Conservation (phyloP, 2,888 invertebrate genomes). For the Caenorhabditis panamensis region DNA sequence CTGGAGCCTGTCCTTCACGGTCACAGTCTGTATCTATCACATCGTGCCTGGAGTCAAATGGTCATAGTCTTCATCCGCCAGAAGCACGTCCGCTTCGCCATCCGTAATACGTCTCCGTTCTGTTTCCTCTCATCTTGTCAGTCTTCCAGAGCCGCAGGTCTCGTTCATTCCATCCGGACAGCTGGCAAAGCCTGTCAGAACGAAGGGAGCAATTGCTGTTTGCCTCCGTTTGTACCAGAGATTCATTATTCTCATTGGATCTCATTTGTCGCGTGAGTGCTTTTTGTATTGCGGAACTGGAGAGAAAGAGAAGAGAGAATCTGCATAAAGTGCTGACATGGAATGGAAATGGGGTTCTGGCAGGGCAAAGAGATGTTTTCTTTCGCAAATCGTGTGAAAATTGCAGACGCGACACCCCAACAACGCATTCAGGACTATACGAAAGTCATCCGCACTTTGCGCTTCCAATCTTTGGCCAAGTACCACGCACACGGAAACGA, state of each 20-base stretch:
- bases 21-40: constrained; percentile 75
- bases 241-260: constrained; percentile 94
- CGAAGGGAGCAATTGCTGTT: constrained; percentile 94
- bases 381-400: background rate
- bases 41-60: constrained; percentile 79
- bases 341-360: background rate
- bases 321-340: background rate
- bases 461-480: constrained; percentile 62
- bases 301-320: background rate
- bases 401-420: constrained; percentile 73
- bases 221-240: constrained; percentile 95
- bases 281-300: background rate
- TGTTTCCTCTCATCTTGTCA: background rate
- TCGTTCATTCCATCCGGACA: constrained; percentile 73
- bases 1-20: constrained; percentile 66
- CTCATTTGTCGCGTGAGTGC: constrained; percentile 89
- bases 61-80: constrained; percentile 75
- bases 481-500: constrained; percentile 59
- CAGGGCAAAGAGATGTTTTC: too few relatives aligned
- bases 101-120: constrained; percentile 64
- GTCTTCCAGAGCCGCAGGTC: constrained; percentile 67
- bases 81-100: constrained; percentile 74
- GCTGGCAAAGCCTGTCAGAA: constrained; percentile 83
- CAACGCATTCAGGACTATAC: constrained; percentile 76
- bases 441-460: constrained; percentile 68